Conservation (phyloP, 2,888 invertebrate genomes). For the Cantharis rufa region DNA sequence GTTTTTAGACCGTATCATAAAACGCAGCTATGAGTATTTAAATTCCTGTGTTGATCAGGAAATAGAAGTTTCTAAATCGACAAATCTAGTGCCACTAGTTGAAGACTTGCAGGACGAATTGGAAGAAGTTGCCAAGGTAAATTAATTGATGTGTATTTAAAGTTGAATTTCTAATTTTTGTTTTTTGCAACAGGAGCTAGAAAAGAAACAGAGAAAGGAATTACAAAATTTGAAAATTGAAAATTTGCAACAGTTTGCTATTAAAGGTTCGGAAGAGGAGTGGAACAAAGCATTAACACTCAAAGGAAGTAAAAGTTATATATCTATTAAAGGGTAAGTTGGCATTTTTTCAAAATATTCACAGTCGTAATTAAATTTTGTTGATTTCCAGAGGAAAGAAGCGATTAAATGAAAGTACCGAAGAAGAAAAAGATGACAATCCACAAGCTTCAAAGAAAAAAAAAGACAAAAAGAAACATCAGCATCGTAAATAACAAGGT, state of each 20-base stretch:
- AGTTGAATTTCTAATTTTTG: neutral
- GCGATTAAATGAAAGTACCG: slow-evolving; percentile 26
- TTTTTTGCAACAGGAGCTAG: slow-evolving; percentile 61
- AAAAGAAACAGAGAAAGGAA: slow-evolving; percentile 77
- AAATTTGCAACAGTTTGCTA: slow-evolving; percentile 79
- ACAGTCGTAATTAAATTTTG: neutral
- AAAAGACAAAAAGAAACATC: neutral
- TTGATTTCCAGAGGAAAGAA: slow-evolving; percentile 44
- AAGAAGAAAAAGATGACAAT: slow-evolving; percentile 1
- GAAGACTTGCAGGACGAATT: slow-evolving; percentile 75
- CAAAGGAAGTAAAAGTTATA: slow-evolving; percentile 60
- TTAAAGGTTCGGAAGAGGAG: slow-evolving; percentile 84
- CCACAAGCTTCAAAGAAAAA: neutral
- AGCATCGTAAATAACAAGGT: neutral
- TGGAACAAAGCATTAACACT: slow-evolving; percentile 69
- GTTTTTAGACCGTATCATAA: slow-evolving; percentile 80
- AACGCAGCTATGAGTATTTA: slow-evolving; percentile 60
- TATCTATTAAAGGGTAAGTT: slow-evolving; percentile 69
- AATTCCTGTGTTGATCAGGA: slow-evolving; percentile 66
- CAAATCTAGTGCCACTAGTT: slow-evolving; percentile 62
- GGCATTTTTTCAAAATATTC: neutral
- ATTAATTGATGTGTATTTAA: neutral
- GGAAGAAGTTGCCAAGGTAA: slow-evolving; percentile 75
- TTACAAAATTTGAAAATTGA: slow-evolving; percentile 75
- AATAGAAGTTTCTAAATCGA: slow-evolving; percentile 52